Evolutionary conservation across 2,797 vertebrate species (phyloP).

Genomic region (Phataginus tetradactyla): DNA sequence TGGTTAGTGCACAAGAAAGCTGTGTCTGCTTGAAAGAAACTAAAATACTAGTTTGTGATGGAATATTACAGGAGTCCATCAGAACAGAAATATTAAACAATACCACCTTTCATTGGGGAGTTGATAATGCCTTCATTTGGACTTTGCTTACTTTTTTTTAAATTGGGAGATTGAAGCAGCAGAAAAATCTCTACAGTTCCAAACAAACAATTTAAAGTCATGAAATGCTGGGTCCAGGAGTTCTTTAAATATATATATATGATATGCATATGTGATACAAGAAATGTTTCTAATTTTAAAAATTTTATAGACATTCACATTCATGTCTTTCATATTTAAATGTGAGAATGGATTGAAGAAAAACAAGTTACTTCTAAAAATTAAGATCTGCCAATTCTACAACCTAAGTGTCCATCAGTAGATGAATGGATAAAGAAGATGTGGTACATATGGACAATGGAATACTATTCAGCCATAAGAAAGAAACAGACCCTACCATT

Average conservation of each 20-base stretch:
- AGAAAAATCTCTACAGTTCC: slow-evolving; percentile 14
- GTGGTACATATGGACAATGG: too few species aligned
- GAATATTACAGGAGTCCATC: slow-evolving; percentile 63
- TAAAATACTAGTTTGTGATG: slow-evolving; percentile 27
- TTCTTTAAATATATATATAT: background rate
- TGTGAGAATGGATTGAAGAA: slow-evolving; percentile 13
- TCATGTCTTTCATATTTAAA: slow-evolving; percentile 55
- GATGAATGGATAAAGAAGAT: too few species aligned
- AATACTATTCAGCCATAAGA: too few species aligned
- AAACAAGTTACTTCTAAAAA: slow-evolving; percentile 8
- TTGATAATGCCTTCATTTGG: background rate
- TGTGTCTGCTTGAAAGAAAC: slow-evolving; percentile 41
- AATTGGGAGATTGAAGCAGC: background rate
- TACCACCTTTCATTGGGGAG: background rate
- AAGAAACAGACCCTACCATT: too few species aligned
- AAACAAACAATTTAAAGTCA: slow-evolving; percentile 50
- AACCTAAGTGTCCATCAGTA: too few species aligned
- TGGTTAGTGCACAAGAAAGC: slow-evolving; percentile 30
- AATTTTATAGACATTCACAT: background rate
- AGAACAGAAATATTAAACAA: slow-evolving; percentile 3
- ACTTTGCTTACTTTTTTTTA: background rate
- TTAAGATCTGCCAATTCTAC: slow-evolving; percentile 20
- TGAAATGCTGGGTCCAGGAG: background rate
- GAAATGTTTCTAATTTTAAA: slow-evolving; percentile 5
- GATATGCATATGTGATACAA: background rate